Conservation (phyloP, 1,140 invertebrate genomes). For the Aphidius gifuensis region DNA sequence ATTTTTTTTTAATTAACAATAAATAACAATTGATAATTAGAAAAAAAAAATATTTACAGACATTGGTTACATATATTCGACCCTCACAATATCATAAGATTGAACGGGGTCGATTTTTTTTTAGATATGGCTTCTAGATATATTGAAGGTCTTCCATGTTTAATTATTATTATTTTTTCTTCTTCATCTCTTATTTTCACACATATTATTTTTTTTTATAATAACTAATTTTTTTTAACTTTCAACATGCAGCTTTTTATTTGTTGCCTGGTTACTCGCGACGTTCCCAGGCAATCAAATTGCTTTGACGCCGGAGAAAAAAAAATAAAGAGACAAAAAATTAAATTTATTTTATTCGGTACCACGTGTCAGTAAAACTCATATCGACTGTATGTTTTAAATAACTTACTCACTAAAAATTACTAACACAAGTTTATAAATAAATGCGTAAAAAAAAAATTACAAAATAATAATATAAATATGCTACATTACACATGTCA, state of each 20-base stretch:
- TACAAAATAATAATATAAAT: too few relatives aligned
- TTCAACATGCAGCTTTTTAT: background rate
- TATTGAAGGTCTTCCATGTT: conserved; percentile 1
- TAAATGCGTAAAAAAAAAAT: background rate
- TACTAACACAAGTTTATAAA: background rate
- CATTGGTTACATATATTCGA: too few relatives aligned
- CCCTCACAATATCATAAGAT: too few relatives aligned
- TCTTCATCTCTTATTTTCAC: background rate
- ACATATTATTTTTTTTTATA: conserved; percentile 2
- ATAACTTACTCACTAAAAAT: too few relatives aligned
- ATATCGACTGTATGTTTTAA: too few relatives aligned
- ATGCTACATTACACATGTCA: too few relatives aligned
- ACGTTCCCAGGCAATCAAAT: conserved; percentile 17
- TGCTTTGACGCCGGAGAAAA: background rate
- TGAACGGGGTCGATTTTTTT: too few relatives aligned
- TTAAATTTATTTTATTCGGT: too few relatives aligned
- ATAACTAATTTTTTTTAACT: background rate
- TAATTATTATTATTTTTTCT: background rate
- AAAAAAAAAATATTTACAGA: too few relatives aligned
- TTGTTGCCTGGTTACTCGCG: background rate
- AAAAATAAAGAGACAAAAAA: background rate
- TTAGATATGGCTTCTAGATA: background rate
- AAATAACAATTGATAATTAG: too few relatives aligned
- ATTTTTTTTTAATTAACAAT: too few relatives aligned
- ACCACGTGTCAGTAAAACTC: conserved; percentile 1